Base-by-base conservation (phyloP, 1,140 invertebrate species). In the Lutraria rhynchaena region DNA sequence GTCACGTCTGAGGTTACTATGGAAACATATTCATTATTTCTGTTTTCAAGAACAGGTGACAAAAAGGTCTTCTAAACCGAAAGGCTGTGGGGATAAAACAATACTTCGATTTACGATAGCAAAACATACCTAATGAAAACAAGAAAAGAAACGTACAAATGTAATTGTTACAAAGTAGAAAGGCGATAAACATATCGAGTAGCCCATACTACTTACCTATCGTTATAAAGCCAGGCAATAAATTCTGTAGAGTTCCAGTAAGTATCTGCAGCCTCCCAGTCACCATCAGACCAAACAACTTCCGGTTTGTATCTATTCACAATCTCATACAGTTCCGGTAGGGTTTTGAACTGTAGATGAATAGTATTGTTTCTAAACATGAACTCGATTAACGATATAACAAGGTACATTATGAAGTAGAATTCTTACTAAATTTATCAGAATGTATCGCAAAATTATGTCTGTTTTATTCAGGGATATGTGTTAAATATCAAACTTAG, bases 171-270 rank as follows among this genome's bases (percentile, higher is more conserved):
- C n/a, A n/a, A n/a, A n/a, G n/a, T n/a, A n/a, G n/a, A n/a, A n/a
- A n/a, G n/a, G n/a, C n/a, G n/a, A n/a, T n/a, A n/a, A n/a, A n/a
- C n/a, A n/a, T n/a, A n/a, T n/a, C n/a, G n/a, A n/a, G n/a, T n/a
- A n/a, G n/a, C n/a, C n/a, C n/a, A n/a, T n/a, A n/a, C n/a, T n/a
- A n/a, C n/a, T 41, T 15, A 97, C 87, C 96, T 93, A 89, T 97
- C 96, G 92, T 98, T 98, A 0, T 76, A 44, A 7, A 76, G 41
- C 57, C 60, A 76, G 15, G 60, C 73, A 4, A 76, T 15, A 29
- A 61, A 61, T 0, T 33, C 46, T 22, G 24, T 46, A 33, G 67
- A 70, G 11, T 70, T 70, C 67, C 46, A 46, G 44, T 70, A 70
- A n/a, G 67, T 41, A 44, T 58, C 31, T n/a, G n/a, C n/a, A 29